Conservation (phyloP, 2,113 vertebrate genomes). For the Daubentonia madagascariensis region DNA sequence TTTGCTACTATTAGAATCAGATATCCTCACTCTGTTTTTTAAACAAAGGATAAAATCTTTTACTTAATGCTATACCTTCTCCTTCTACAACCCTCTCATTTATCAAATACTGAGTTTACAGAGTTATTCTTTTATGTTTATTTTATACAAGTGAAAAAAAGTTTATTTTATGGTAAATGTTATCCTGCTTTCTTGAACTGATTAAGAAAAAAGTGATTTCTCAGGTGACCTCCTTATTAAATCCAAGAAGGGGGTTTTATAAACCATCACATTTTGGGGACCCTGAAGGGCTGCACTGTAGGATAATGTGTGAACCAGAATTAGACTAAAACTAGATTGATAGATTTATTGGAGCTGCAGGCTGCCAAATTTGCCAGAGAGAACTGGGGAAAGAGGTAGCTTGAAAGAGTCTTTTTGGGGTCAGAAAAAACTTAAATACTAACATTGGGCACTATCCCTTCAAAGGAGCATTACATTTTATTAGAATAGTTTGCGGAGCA, state of each 20-base stretch:
- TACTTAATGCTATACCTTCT: background rate
- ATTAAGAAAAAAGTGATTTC: background rate
- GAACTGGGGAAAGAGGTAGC: background rate
- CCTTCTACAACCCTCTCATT: background rate
- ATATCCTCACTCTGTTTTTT: background rate
- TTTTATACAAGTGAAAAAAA: background rate
- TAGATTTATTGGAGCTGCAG: background rate
- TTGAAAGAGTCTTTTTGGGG: background rate
- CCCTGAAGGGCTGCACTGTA: background rate
- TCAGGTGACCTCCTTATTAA: background rate
- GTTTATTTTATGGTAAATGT: background rate
- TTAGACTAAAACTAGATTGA: background rate
- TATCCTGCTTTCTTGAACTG: background rate
- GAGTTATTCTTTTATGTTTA: background rate
- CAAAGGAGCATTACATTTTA: background rate
- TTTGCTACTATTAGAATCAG: background rate
- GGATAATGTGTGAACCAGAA: background rate
- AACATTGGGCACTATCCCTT: background rate
- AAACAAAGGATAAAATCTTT: background rate
- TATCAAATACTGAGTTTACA: background rate
- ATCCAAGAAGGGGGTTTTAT: background rate
- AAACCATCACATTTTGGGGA: background rate
- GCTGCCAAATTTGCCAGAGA: background rate
- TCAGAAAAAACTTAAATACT: background rate
- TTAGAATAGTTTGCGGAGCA: too few relatives aligned